Percentiles rank a stretch among this genome's conserved stretches.
Evolutionary conservation across 2,113 vertebrate species (phyloP).

Genomic region (Onychostruthus taczanowskii): DNA sequence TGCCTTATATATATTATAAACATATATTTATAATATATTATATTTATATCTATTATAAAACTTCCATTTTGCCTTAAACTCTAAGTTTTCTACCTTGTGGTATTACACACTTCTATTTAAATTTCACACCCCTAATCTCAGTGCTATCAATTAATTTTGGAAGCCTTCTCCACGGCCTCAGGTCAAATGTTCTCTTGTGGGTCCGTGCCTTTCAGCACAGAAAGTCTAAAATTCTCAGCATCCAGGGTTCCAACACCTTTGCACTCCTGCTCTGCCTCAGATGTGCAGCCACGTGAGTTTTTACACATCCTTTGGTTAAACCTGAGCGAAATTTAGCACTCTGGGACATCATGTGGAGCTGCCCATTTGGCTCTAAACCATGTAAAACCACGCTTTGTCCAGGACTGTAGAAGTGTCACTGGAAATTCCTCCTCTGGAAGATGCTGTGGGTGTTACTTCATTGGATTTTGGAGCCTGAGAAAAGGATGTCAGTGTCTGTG

Average conservation of each 20-base stretch:
- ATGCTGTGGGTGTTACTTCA: neutral
- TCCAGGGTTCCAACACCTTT: neutral
- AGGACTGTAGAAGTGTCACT: too few species aligned
- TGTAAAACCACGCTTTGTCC: rapidly evolving
- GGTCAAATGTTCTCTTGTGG: neutral
- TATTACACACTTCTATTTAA: neutral
- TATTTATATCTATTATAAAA: neutral
- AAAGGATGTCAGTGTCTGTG: neutral
- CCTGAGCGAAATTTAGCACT: neutral
- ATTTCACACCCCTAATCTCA: neutral
- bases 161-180: neutral
- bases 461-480: neutral
- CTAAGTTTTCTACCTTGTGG: neutral
- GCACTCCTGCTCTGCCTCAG: neutral
- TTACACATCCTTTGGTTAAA: neutral
- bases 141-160: neutral
- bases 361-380: neutral
- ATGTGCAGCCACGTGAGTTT: conserved; percentile 17
- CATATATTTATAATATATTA: too few species aligned
- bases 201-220: neutral
- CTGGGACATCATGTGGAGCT: neutral
- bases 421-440: neutral
- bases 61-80: neutral
- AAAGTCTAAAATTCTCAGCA: neutral
- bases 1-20: too few species aligned